phyloP scores from a whole-genome alignment of 2,888 invertebrate species.

The Tridacna gigas region DNA sequence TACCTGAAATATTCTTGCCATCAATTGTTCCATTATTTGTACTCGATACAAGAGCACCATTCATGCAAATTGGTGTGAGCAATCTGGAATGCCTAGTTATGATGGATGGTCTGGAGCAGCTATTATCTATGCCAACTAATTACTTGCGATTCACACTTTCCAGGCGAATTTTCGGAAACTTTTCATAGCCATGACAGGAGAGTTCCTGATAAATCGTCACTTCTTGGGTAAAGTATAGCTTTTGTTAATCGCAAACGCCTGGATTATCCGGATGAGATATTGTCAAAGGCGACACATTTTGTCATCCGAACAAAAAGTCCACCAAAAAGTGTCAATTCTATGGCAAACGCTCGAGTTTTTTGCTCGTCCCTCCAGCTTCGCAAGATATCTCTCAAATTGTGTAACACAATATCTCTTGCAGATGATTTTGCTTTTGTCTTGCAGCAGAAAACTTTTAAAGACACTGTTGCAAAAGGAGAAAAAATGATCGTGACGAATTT shows the following conservation, averaged over 20 bases:
- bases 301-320: background rate
- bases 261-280: background rate
- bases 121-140: background rate
- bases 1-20: background rate
- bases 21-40: background rate
- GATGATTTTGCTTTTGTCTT: no score
- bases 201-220: conserved; percentile 4
- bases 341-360: no score
- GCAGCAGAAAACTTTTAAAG: no score
- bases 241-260: background rate
- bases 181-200: background rate
- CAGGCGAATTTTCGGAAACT: background rate
- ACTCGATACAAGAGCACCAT: background rate
- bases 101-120: background rate
- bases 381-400: no score
- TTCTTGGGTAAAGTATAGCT: background rate
- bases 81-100: conserved; percentile 13
- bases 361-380: no score
- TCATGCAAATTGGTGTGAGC: conserved; percentile 5
- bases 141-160: background rate
- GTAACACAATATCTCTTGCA: no score
- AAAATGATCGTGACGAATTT: no score
- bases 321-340: no score
- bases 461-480: no score
- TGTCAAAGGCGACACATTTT: background rate